Conservation (phyloP, 1,140 invertebrate species). For the Reticulitermes speratus region DNA sequence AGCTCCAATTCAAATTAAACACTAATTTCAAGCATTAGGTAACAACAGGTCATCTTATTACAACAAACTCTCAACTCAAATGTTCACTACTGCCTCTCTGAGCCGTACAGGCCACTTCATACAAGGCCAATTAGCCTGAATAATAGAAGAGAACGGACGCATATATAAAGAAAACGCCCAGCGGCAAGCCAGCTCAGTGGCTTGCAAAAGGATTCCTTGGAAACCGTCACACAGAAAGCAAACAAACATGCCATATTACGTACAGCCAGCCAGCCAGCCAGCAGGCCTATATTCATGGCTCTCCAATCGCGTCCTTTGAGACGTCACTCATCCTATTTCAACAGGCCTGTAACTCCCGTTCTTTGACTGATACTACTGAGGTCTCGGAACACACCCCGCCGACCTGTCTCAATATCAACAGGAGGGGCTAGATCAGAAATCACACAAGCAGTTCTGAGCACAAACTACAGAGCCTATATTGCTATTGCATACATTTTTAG, state of each 20-base stretch:
- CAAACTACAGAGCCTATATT: too few relatives aligned
- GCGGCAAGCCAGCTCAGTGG: background rate
- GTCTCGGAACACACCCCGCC: background rate
- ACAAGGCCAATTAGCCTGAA: background rate
- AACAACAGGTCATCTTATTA: too few relatives aligned
- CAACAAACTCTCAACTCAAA: background rate
- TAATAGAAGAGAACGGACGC: background rate
- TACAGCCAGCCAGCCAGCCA: background rate
- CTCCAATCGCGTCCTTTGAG: background rate
- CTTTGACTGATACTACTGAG: background rate
- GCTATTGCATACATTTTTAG: too few relatives aligned
- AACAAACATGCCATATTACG: conserved; percentile 16
- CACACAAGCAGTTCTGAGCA: too few relatives aligned
- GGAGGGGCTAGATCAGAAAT: background rate
- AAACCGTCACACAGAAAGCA: background rate
- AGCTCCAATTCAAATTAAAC: too few relatives aligned
- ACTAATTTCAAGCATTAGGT: too few relatives aligned
- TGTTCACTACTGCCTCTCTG: background rate
- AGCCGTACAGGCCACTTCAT: background rate
- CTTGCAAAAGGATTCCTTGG: conserved; percentile 17
- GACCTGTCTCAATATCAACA: conserved; percentile 8
- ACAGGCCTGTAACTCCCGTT: background rate
- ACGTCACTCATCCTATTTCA: conserved; percentile 15
- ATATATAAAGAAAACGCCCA: background rate
- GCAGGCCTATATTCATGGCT: background rate